Evolutionary conservation across 2,797 vertebrate species (phyloP), one percentile per base, ranked within the genome.

Genomic region (Galaxias olidus): DNA sequence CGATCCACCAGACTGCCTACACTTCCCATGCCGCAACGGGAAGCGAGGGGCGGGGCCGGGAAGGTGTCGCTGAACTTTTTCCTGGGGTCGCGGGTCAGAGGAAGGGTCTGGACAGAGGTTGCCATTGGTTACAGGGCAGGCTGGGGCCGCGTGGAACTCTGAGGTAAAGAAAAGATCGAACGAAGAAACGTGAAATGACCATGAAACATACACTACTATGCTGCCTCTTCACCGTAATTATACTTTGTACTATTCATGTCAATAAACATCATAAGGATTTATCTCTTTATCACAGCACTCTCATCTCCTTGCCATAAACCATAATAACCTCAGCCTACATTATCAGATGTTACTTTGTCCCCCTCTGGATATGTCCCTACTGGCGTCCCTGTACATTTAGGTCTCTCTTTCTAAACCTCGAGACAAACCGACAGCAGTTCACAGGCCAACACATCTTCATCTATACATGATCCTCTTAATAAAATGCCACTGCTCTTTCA

Each of bases 1-100:
- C 94, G 93, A 86, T 98, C 96, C 80, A 99, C 93, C 80, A 99
- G 92, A 82, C 98, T 99, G 79, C 98, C 94, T 71, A 99, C 97
- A 0, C 97, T 99, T 80, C 98, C 98, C 98, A 99, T 99, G 84
- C 85, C 87, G 88, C 92, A 90, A 61, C 84, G 85, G 11, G 88
- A 79, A 0, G 88, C 79, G 8, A 90, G 84, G 75, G 91, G 89
- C 18, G 86, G 79, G 72, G 79, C 78, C 44, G 91, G 86, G 78
- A 87, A 72, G 8, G 90, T 79, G 76, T 82, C 75, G 12, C 78
- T 75, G 85, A 93, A 81, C 61, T 82, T 93, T 75, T 93, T 93
- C 84, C 83, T 88, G 1, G 90, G 84, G 80, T 93, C 90, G 84
- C 92, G 93, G 85, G 91, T 93, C 86, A 94, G 86, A 84, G 90